A percentile compares a stretch with the other conserved stretches of the same genome.
These are phyloP conservation scores for Columba guinea DNA, from an alignment of 2,797 vertebrate genomes.

Conservation along the genomic window DNA sequence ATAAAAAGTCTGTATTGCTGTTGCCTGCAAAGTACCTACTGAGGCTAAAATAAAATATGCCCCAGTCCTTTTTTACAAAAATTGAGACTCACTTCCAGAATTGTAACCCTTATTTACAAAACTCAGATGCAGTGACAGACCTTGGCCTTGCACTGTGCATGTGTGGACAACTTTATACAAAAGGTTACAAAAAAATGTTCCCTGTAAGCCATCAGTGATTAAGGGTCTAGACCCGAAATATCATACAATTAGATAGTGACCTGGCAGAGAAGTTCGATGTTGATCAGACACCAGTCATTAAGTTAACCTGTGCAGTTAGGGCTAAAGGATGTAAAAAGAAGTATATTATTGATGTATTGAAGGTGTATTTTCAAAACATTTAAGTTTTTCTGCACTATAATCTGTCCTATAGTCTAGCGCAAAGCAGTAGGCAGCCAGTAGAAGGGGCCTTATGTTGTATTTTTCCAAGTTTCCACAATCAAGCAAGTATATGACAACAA, in stretches of 20 bases:
- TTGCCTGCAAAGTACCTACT: neutral
- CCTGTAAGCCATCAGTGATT: neutral
- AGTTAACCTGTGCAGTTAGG: neutral
- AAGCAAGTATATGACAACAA: neutral
- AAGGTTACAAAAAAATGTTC: neutral
- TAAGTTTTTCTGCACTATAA: neutral
- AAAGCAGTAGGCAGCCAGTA: neutral
- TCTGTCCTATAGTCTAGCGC: neutral
- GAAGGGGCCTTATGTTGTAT: rapidly evolving
- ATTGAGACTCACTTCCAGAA: neutral
- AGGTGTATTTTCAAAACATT: neutral
- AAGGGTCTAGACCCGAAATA: neutral
- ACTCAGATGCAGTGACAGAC: neutral
- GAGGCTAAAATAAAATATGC: neutral
- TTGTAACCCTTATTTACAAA: neutral
- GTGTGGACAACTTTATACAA: neutral
- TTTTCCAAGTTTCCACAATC: neutral
- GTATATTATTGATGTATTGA: neutral
- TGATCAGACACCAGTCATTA: neutral
- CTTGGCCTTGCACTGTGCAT: neutral
- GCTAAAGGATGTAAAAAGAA: neutral
- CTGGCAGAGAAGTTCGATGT: neutral
- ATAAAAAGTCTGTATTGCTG: neutral
- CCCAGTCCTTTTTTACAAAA: neutral
- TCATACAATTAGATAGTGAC: neutral